Evolutionary conservation across 1,140 invertebrate species (phyloP), one percentile per base, ranked within the genome.

Genomic region (Apocrypta bakeri): DNA sequence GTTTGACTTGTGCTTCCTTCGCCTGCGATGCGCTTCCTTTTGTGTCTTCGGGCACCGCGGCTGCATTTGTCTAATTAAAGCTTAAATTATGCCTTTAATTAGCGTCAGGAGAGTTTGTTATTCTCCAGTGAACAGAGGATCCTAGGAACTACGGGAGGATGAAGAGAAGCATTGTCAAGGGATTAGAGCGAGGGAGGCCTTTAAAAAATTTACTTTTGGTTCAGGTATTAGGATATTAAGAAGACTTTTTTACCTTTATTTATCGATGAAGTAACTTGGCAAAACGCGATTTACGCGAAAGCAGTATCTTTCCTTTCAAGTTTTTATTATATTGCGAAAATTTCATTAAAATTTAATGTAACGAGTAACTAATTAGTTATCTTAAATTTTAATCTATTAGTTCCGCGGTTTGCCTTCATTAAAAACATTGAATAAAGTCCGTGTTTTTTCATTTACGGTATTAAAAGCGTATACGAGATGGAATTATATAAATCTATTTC

Each of bases 31-130:
- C 48, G 42, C 12, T 17, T 56, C 3, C 72, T 74, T 74, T 74
- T 48, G 72, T 74, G 37, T 76, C n/a, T n/a, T 76, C 48, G 37
- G 24, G 40, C 40, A 33, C 69, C 69, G 31, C 33, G 8, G 69
- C 27, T 21, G 31, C 76, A 82, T 87, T 84, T 84, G 86, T 82
- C 79, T 81, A 84, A 84, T 81, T 81, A 81, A 81, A 68, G 17
- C 24, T 81, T 81, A 21, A 81, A 24, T 75, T 75, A 48, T 56
- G 37, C 24, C 56, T 79, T 63, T 73, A 73, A 81, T 73, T 81
- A 73, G 71, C 79, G 14, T 64, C 33, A 25, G 29, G 29, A 72
- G 29, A 79, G 40, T 40, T 72, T 40, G 68, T 63, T 80, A 63
- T 72, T 72, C 68, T 33, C n/a, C 33, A 8, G 63, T 1, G 31